Evolutionary conservation across 2,797 vertebrate genomes (phyloP), one percentile per base, ranked within the genome.

Genomic region (Margarornis squamiger): DNA sequence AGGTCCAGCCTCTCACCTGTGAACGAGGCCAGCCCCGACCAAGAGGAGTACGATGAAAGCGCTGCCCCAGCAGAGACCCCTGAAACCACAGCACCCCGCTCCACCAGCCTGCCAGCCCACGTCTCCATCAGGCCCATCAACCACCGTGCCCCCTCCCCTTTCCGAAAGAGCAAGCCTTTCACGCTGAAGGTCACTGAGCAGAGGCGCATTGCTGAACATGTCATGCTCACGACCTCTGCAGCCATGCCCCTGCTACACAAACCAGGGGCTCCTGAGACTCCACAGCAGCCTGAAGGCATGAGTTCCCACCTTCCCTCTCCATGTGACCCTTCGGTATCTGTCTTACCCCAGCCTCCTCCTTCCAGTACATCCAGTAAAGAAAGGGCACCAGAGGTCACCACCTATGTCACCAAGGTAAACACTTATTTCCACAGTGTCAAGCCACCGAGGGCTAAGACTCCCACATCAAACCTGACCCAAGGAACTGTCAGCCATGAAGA

Each of bases 1-100:
- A 98, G 98, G 30, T 97, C 98, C 82, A 99, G 98, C 68, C 97
- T 99, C 75, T 99, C 99, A 0, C 99, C 99, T 0, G 99, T 99
- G 73, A 99, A 98, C 0, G 99, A 99, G 96, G 99, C 98, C 11
- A 99, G 99, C 95, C 97, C 98, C 0, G 99, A 99, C 85, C 97
- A 98, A 1, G 99, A 99, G 38, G 99, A 99, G 36, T 43, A 49
- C 10, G 89, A 74, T 4, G 93, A 94, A 32, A 81, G 75, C 0
- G 0, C 83, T 46, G 62, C 77, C 26, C 48, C 81, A 9, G 77
- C 68, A 2, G 95, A 96, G 73, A 16, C 46, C n/a, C 51, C 70
- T 0, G 54, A 89, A n/a, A 19, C 27, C 3, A 1, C 75, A 12
- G 29, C 54, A 5, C 10, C 41, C 9, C 24, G 82, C 36, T n/a